Percentiles rank a stretch among this genome's conserved stretches.
phyloP scores from a whole-genome alignment of 2,113 vertebrate genomes.

The Rhineura floridana region DNA sequence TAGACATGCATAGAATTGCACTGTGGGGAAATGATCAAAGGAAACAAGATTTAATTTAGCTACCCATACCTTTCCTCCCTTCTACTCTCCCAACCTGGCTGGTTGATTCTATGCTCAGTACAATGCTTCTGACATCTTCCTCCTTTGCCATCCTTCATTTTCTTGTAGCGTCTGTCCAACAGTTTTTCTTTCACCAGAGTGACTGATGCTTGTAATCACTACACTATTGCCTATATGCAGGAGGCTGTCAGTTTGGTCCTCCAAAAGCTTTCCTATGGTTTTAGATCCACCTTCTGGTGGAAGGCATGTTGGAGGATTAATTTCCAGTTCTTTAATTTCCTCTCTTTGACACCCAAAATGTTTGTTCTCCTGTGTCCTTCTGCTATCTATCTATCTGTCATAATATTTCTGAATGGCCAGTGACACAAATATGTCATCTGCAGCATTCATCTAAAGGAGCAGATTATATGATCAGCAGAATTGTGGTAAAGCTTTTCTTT shows the following conservation, averaged over 20 bases:
- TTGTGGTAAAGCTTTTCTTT: not conserved
- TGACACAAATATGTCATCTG: not conserved
- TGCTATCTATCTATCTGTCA: not conserved
- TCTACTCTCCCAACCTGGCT: conserved; percentile 56
- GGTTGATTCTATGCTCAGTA: conserved; percentile 42
- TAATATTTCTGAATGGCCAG: conserved; percentile 3
- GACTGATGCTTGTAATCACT: conserved; percentile 23
- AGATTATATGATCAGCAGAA: not conserved
- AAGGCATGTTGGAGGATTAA: not conserved
- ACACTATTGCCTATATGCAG: conserved; percentile 8
- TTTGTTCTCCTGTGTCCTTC: not conserved
- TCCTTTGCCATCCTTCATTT: conserved; percentile 58
- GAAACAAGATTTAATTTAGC: conserved; percentile 5
- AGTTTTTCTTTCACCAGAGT: conserved; percentile 36
- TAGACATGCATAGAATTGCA: not conserved
- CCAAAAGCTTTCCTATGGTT: not conserved
- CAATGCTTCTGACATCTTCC: conserved; percentile 51
- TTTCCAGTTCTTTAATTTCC: not conserved
- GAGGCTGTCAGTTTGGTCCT: not conserved
- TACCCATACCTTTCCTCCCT: not conserved
- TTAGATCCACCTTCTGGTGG: not conserved
- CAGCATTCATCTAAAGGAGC: not conserved
- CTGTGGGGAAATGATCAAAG: not conserved
- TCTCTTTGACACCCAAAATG: not conserved
- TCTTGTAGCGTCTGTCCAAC: conserved; percentile 50